Percentiles rank a stretch among this genome's conserved stretches.
Evolutionary conservation across 1,140 invertebrate species (phyloP).

Genomic region (Bicyclus anynana): DNA sequence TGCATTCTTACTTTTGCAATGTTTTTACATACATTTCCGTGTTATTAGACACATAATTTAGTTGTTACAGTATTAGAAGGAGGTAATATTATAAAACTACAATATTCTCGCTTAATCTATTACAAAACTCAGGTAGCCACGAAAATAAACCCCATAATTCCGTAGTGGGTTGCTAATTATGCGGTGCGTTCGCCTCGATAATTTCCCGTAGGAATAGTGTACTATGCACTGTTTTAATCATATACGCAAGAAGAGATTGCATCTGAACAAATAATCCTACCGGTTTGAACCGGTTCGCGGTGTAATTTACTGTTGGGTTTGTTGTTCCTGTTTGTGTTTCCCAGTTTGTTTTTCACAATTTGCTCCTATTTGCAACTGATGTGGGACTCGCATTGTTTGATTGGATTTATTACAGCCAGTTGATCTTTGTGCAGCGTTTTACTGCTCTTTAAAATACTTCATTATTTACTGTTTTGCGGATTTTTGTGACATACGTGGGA

Average conservation of each 20-base stretch:
- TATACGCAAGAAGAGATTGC: slow-evolving; percentile 68
- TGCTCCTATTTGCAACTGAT: slow-evolving; percentile 35
- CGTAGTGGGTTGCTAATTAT: slow-evolving; percentile 58
- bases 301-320: slow-evolving; percentile 63
- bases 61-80: too few species aligned
- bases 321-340: slow-evolving; percentile 52
- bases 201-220: slow-evolving; percentile 66
- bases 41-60: too few species aligned
- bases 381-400: slow-evolving; percentile 27
- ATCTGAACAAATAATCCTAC: slow-evolving; percentile 62
- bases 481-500: slow-evolving; percentile 30
- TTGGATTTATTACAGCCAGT: slow-evolving; percentile 28
- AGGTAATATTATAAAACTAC: background rate
- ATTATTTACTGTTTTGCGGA: background rate
- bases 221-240: slow-evolving; percentile 70
- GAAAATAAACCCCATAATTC: slow-evolving; percentile 35
- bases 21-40: too few species aligned
- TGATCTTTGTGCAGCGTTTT: slow-evolving; percentile 4
- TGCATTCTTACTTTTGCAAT: too few species aligned
- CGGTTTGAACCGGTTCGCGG: slow-evolving; percentile 50
- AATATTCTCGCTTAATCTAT: background rate
- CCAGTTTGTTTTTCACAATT: slow-evolving; percentile 46
- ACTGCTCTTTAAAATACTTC: slow-evolving; percentile 17
- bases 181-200: slow-evolving; percentile 62
- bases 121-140: slow-evolving; percentile 11